phyloP scores from a whole-genome alignment of 2,888 invertebrate species.

The Mamestra brassicae region DNA sequence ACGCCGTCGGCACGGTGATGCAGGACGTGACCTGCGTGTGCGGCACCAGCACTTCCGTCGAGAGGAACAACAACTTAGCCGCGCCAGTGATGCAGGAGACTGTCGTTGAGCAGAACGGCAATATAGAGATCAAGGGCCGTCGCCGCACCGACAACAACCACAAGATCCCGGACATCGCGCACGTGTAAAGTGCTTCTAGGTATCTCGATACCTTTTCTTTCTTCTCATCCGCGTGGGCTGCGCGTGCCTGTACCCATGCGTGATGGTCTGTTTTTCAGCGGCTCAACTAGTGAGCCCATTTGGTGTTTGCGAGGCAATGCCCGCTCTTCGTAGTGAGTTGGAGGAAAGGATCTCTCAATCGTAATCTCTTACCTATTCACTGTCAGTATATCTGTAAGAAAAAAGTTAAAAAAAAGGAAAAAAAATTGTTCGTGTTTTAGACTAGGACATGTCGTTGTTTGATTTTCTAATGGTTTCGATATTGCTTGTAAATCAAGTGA shows the following conservation, averaged over 20 bases:
- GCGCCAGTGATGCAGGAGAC: constrained; percentile 66
- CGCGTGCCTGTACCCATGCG: constrained; percentile 23
- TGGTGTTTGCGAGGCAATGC: constrained; percentile 24
- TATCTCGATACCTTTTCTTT: background rate
- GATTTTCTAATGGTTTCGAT: background rate
- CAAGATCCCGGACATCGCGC: constrained; percentile 72
- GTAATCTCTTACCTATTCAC: constrained; percentile 29
- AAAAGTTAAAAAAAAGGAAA: background rate
- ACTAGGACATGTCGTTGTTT: constrained; percentile 9
- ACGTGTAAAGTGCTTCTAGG: constrained; percentile 72
- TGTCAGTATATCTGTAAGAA: background rate
- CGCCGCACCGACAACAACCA: constrained; percentile 58
- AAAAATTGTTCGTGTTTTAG: constrained; percentile 27
- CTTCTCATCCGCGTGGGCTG: constrained; percentile 17
- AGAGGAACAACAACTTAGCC: constrained; percentile 74
- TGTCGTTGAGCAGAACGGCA: constrained; percentile 80
- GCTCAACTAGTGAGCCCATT: constrained; percentile 46
- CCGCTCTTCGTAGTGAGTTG: constrained; percentile 32
- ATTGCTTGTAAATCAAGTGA: background rate
- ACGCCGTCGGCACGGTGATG: constrained; percentile 1
- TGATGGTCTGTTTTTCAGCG: constrained; percentile 24
- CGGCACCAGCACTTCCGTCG: constrained; percentile 55
- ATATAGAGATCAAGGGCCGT: constrained; percentile 64
- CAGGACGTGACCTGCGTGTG: constrained; percentile 60
- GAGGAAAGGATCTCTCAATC: constrained; percentile 51